Evolutionary conservation across 2,113 vertebrate species (phyloP).

Genomic region (Tauraco erythrolophus): DNA sequence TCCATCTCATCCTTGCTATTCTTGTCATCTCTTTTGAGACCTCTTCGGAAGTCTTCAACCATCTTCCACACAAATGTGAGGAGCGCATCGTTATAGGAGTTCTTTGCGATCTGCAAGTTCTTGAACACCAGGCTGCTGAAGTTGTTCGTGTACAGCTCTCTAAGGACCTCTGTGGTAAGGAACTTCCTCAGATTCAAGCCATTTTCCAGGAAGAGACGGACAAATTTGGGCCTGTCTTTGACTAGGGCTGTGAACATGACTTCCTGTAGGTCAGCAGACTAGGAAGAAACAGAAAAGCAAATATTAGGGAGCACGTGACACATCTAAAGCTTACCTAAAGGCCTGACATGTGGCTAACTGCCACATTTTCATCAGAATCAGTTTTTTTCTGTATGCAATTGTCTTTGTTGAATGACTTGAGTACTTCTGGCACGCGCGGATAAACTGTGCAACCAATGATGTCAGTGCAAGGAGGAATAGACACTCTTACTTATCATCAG

Average conservation of each 20-base stretch:
- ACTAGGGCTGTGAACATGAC: conserved; percentile 92
- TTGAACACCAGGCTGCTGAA: conserved; percentile 86
- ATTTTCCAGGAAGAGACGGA: conserved; percentile 91
- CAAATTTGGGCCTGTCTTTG: conserved; percentile 91
- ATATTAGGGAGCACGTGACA: fast-evolving
- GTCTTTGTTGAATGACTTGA: background rate
- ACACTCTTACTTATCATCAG: background rate
- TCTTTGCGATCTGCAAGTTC: conserved; percentile 84
- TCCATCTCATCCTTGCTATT: conserved; percentile 76
- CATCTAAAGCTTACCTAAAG: background rate
- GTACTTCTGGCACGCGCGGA: background rate
- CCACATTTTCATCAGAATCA: background rate
- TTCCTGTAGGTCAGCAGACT: conserved; percentile 91
- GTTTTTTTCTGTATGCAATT: background rate
- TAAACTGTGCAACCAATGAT: background rate
- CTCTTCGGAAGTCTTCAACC: conserved; percentile 80
- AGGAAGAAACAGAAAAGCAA: background rate
- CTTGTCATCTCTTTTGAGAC: conserved; percentile 76
- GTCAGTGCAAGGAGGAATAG: background rate
- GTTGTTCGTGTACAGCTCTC: conserved; percentile 84
- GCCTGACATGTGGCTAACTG: background rate
- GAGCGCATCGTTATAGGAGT: conserved; percentile 80
- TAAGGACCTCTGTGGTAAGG: conserved; percentile 84
- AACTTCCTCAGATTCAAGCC: conserved; percentile 89
- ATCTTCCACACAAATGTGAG: conserved; percentile 84